Base-by-base conservation (phyloP, 2,113 vertebrate genomes). In the Polypterus senegalus region DNA sequence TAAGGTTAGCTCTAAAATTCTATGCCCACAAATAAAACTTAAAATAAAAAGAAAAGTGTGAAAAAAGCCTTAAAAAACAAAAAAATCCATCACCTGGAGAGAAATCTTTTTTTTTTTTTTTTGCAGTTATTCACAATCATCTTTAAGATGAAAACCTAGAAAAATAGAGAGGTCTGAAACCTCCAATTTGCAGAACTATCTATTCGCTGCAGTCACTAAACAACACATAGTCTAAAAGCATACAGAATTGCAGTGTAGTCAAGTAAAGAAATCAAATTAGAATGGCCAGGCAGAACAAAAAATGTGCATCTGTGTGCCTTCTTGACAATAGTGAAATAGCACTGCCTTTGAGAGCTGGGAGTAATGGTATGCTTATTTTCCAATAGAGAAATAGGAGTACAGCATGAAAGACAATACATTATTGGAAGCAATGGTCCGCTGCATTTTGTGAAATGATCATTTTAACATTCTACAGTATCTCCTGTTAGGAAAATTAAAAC, bases 121-220 rank as follows among this genome's bases (percentile, higher is more conserved):
- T 54, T 45, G 65, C 57, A 54, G 64, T 60, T 60, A 71, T 66
- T 53, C 55, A 56, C 6, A 53, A 66, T 59, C 63, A 27, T 27
- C 69, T 74, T 70, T 45, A 73, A 69, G 57, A 75, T 64, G 76
- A 69, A 64, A 76, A 76, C 69, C 74, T 77, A 78, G 76, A 81
- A 86, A 86, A 83, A 83, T 70, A 75, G 5, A 10, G 72, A 80
- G 7, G 72, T 76, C 78, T 77, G 73, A 79, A 77, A 72, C 74
- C 76, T 53, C 76, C 77, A 79, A 83, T 83, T 84, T 83, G 81
- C 70, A 76, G 81, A 86, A 86, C 82, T 84, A 84, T 84, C 83
- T 81, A 67, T 74, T 74, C 74, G 71, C 82, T 49, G 73, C 83
- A 84, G 74, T 77, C 78, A 53, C 75, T 70, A 70, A 71, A 71